Conservation (phyloP, 2,888 invertebrate species). For the Harpalus rufipes region DNA sequence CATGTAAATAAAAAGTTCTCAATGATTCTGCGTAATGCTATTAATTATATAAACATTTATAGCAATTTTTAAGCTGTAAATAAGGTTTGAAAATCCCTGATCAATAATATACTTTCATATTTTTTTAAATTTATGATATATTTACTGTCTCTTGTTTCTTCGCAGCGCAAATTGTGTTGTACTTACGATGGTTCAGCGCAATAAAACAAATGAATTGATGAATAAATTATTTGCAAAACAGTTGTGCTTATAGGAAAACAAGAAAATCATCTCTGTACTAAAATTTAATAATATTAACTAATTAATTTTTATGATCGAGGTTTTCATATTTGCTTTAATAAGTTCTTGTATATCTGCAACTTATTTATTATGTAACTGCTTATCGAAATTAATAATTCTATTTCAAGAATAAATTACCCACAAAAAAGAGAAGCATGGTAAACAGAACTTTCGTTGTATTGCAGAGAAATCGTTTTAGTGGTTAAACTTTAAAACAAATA, state of each 20-base stretch:
- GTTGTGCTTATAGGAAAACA: background rate
- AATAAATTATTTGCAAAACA: conserved; percentile 30
- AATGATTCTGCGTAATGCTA: background rate
- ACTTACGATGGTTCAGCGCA: conserved; percentile 14
- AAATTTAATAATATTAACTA: background rate
- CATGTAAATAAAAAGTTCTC: conserved; percentile 6
- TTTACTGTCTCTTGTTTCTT: conserved; percentile 21
- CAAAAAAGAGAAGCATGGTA: conserved; percentile 15
- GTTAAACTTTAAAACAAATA: conserved; percentile 4
- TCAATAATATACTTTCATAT: background rate
- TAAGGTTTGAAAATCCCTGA: background rate
- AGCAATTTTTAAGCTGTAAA: background rate
- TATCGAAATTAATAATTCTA: conserved; percentile 26
- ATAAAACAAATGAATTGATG: background rate
- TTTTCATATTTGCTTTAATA: conserved; percentile 6
- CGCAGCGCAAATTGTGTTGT: conserved; percentile 22
- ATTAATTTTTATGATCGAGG: background rate
- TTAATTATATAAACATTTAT: background rate
- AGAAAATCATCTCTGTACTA: background rate
- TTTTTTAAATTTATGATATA: background rate
- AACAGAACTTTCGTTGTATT: conserved; percentile 34
- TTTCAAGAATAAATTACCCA: conserved; percentile 36
- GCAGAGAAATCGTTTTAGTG: conserved; percentile 31
- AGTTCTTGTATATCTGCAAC: background rate
- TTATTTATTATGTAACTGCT: background rate